Evolutionary conservation across 2,797 vertebrate genomes (phyloP).

Genomic region (Meda fulgida): DNA sequence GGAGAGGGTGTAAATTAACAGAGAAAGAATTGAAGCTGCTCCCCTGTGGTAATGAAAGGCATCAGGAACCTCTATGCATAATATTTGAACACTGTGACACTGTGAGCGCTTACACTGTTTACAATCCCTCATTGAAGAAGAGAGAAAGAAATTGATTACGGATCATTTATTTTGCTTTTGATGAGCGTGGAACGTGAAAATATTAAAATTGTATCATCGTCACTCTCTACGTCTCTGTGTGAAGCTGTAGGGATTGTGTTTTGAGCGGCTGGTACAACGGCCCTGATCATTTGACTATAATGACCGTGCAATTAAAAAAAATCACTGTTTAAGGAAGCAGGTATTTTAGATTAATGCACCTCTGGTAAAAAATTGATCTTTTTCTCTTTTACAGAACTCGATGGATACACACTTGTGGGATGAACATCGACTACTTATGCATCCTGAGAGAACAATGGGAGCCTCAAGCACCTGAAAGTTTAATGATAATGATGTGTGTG

Average conservation of each 20-base stretch:
- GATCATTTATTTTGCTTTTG: constrained; percentile 47
- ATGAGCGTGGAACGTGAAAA: constrained; percentile 49
- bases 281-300: constrained; percentile 3
- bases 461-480: not conserved
- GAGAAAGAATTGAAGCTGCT: constrained; percentile 84
- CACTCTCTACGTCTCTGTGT: constrained; percentile 22
- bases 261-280: constrained; percentile 1
- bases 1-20: constrained; percentile 74
- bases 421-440: constrained; percentile 3
- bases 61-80: constrained; percentile 77
- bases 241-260: constrained; percentile 23
- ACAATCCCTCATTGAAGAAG: constrained; percentile 48
- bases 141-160: constrained; percentile 53
- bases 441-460: not conserved
- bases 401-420: not conserved
- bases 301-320: constrained; percentile 16
- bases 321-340: not conserved
- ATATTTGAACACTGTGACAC: constrained; percentile 80
- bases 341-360: not conserved
- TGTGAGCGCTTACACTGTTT: constrained; percentile 62
- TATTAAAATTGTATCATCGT: constrained; percentile 46
- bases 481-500: not conserved
- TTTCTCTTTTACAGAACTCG: constrained; percentile 33
- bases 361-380: not conserved
- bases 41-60: constrained; percentile 87